phyloP scores from a whole-genome alignment of 2,888 invertebrate species.

The Drosophila sordidula region DNA sequence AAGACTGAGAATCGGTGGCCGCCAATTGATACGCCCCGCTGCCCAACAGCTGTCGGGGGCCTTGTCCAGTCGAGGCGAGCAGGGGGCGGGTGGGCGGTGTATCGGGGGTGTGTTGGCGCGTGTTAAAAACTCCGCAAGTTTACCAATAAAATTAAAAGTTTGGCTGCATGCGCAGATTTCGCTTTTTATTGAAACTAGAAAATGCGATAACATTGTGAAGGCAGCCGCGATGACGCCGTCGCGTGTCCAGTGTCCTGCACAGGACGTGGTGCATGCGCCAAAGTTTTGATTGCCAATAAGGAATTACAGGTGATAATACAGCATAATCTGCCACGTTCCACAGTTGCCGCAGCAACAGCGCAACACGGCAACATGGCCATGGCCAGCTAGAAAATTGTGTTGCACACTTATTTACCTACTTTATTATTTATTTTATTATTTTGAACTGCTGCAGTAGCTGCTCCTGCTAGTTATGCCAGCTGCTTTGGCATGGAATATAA shows the following conservation, averaged over 20 bases:
- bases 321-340: conserved; percentile 78
- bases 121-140: conserved; percentile 65
- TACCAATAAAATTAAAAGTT: conserved; percentile 81
- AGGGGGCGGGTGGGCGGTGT: not conserved
- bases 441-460: conserved; percentile 4
- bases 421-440: conserved; percentile 34
- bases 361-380: conserved; percentile 13
- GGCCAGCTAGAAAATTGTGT: conserved; percentile 24
- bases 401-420: conserved; percentile 36
- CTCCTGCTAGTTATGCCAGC: conserved; percentile 4
- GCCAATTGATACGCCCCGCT: conserved; percentile 24
- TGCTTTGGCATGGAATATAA: not conserved
- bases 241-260: conserved; percentile 12
- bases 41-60: conserved; percentile 3
- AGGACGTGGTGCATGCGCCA: conserved; percentile 45
- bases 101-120: not conserved
- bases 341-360: conserved; percentile 29
- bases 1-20: conserved; percentile 4
- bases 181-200: conserved; percentile 75
- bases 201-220: conserved; percentile 59
- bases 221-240: conserved; percentile 13
- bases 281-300: conserved; percentile 83
- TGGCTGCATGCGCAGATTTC: conserved; percentile 72
- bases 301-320: conserved; percentile 83
- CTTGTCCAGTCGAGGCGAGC: conserved; percentile 25